Conservation (phyloP, 2,888 invertebrate genomes). For the Leucania comma region DNA sequence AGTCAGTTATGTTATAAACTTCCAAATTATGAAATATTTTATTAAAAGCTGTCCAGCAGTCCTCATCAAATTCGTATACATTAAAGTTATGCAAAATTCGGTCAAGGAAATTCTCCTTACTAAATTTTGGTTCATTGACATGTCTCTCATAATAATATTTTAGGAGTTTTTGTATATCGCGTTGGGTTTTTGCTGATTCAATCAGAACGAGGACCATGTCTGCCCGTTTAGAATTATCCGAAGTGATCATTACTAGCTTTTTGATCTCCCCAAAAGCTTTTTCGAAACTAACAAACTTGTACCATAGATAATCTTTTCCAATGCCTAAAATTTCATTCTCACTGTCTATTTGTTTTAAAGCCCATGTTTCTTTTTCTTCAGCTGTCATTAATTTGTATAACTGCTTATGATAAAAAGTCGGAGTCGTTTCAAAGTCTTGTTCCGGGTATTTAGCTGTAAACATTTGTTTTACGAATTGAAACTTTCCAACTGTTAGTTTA, state of each 20-base stretch:
- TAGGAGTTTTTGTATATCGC: conserved; percentile 71
- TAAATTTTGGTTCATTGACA: conserved; percentile 70
- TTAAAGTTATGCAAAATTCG: conserved; percentile 67
- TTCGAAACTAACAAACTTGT: conserved; percentile 74
- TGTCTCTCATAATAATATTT: conserved; percentile 78
- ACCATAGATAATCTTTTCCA: conserved; percentile 75
- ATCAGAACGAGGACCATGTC: conserved; percentile 71
- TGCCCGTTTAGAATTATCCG: conserved; percentile 65
- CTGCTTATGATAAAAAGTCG: conserved; percentile 66
- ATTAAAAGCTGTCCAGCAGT: conserved; percentile 76
- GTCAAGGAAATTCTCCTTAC: conserved; percentile 72
- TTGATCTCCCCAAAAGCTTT: conserved; percentile 73
- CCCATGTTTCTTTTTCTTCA: conserved; percentile 75
- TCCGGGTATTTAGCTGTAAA: conserved; percentile 71
- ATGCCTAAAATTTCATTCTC: conserved; percentile 69
- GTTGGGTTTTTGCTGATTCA: conserved; percentile 69
- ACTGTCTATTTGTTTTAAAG: conserved; percentile 72
- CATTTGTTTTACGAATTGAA: conserved; percentile 70
- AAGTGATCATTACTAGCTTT: conserved; percentile 67
- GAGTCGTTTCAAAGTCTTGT: conserved; percentile 71
- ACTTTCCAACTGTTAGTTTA: conserved; percentile 70
- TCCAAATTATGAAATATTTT: conserved; percentile 75
- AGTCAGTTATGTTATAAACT: conserved; percentile 65
- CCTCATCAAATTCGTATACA: conserved; percentile 72
- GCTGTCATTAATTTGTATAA: conserved; percentile 72